These are phyloP conservation scores for Torymus aiolomorphi DNA, from an alignment of 2,888 invertebrate genomes.

Conservation along the genomic window DNA sequence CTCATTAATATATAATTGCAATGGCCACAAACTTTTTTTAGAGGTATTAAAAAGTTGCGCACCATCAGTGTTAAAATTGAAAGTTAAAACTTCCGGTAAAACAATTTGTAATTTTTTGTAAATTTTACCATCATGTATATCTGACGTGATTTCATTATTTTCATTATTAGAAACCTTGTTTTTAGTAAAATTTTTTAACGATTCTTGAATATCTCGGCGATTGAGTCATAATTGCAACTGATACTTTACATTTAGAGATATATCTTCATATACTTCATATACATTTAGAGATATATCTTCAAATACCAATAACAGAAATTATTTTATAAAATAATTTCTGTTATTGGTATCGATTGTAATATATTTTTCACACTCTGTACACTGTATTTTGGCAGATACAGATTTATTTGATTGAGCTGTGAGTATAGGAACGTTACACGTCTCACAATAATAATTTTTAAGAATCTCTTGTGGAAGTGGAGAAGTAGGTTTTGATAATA, in stretches of 20 bases:
- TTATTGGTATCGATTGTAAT: not conserved
- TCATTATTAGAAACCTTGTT: not conserved
- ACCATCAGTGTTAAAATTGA: conserved; percentile 31
- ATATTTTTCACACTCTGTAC: not conserved
- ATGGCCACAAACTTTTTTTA: conserved; percentile 22
- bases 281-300: too few relatives aligned
- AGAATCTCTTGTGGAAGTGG: conserved; percentile 50
- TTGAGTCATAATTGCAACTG: conserved; percentile 49
- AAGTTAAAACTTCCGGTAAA: conserved; percentile 19
- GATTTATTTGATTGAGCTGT: not conserved
- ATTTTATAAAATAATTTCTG: conserved; percentile 47
- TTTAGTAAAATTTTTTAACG: conserved; percentile 26
- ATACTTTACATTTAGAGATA: conserved; percentile 55
- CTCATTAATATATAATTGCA: conserved; percentile 17
- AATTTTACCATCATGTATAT: conserved; percentile 44
- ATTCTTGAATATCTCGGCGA: conserved; percentile 32
- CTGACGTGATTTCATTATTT: conserved; percentile 22
- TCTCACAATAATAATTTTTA: conserved; percentile 54
- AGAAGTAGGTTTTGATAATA: conserved; percentile 39
- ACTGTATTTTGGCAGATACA: not conserved
- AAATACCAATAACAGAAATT: too few relatives aligned
- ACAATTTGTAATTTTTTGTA: conserved; percentile 11
- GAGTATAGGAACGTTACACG: conserved; percentile 51
- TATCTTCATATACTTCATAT: too few relatives aligned
- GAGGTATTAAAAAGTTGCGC: conserved; percentile 20